These are phyloP conservation scores for Epinotia bilunana DNA, from an alignment of 2,888 invertebrate genomes.

Conservation along the genomic window DNA sequence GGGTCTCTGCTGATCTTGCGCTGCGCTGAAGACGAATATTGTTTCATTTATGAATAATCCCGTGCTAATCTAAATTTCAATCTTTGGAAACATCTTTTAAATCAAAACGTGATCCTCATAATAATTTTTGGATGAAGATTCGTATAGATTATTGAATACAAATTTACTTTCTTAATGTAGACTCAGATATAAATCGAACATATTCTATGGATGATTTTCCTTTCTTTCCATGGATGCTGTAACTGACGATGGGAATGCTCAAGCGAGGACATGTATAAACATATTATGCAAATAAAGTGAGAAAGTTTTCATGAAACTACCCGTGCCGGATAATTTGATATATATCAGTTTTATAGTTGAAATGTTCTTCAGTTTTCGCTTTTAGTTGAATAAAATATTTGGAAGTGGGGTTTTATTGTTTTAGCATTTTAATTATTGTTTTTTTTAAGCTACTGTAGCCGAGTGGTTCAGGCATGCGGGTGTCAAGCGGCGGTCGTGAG, in stretches of 20 bases:
- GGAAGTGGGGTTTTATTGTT: no score
- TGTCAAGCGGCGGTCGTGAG: no score
- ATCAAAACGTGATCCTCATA: conserved; percentile 28
- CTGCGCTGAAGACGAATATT: not conserved
- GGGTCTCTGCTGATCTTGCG: not conserved
- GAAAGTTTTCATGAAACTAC: no score
- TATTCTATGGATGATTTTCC: not conserved
- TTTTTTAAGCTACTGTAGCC: no score
- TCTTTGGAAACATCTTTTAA: conserved; percentile 27
- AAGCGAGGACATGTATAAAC: not conserved
- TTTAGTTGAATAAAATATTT: no score
- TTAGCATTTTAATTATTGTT: no score
- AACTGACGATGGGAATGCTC: no score
- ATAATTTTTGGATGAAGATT: conserved; percentile 27
- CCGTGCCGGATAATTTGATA: no score
- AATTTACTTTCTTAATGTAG: not conserved
- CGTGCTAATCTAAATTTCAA: conserved; percentile 25
- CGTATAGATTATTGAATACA: conserved; percentile 8
- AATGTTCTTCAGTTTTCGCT: no score
- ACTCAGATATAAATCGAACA: not conserved
- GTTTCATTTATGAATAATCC: not conserved
- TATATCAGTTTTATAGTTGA: no score
- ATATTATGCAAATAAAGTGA: not conserved
- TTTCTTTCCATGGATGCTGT: not conserved
- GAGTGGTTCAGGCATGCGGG: no score